These are phyloP conservation scores for Charaxes varanes DNA, from an alignment of 1,140 invertebrate genomes.

Conservation along the genomic window DNA sequence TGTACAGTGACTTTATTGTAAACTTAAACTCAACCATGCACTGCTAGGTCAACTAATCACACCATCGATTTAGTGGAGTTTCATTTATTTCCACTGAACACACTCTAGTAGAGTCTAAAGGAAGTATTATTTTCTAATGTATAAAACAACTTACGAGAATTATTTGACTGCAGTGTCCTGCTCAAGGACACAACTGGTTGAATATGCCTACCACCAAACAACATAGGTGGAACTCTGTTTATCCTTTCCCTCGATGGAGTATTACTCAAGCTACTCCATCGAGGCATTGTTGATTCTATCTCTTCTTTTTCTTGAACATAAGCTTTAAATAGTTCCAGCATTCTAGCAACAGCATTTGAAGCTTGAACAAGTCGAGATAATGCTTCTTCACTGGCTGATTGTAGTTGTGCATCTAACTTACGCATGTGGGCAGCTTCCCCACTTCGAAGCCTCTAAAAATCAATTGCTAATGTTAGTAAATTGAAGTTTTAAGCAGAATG, in stretches of 20 bases:
- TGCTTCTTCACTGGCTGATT: constrained; percentile 43
- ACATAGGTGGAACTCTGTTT: constrained; percentile 45
- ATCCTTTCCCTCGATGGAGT: constrained; percentile 36
- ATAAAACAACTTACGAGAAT: constrained; percentile 30
- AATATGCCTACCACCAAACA: constrained; percentile 47
- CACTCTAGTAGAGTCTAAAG: too few relatives aligned
- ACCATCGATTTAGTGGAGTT: too few relatives aligned
- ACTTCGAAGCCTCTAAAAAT: constrained; percentile 42
- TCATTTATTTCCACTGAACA: too few relatives aligned
- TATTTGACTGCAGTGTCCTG: constrained; percentile 34
- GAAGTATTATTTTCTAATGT: not conserved
- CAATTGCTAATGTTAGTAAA: not conserved
- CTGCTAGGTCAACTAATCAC: too few relatives aligned
- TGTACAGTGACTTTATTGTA: too few relatives aligned
- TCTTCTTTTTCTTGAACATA: constrained; percentile 48
- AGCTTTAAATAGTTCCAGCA: constrained; percentile 39
- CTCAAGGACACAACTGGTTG: constrained; percentile 56
- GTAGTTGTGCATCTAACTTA: constrained; percentile 44
- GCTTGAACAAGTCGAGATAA: constrained; percentile 49
- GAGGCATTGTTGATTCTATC: constrained; percentile 30
- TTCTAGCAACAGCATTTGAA: constrained; percentile 40
- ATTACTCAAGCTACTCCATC: constrained; percentile 42
- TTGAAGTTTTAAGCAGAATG: too few relatives aligned
- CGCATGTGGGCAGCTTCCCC: constrained; percentile 31
- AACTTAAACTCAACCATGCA: too few relatives aligned